Evolutionary conservation across 2,113 vertebrate species (phyloP), one percentile per base, ranked within the genome.

Genomic region (Leuciscus idus): DNA sequence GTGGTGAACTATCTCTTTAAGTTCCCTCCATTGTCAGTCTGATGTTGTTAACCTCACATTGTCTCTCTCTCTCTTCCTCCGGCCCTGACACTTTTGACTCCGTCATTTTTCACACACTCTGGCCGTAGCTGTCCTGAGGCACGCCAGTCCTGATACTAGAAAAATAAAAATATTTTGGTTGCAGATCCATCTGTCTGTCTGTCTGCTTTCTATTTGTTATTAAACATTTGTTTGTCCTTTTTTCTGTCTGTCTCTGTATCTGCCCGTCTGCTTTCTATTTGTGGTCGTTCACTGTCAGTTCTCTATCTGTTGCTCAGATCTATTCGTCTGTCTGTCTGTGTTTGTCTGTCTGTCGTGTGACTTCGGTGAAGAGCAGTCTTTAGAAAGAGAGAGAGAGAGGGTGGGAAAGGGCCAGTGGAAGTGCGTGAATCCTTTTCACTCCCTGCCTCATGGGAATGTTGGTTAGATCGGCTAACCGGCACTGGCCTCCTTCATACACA

Each of bases 401-500:
- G 81, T 75, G 64, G 85, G 52, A 52, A 79, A 19, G 28, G 70
- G 79, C 77, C 77, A 80, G 76, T 62, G 86, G 81, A 79, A 43
- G 73, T 68, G 87, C 21, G 46, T 88, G 81, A 84, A 86, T 70
- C 80, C 33, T 75, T 84, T 84, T 88, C 84, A 86, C 81, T 80
- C 80, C 80, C 12, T n/a, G 33, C 64, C 74, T 86, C 87, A 48
- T 68, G 85, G 66, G 85, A 88, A 33, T 8, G 23, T n/a, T 77
- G 64, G 85, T 81, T 88, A 84, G 57, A 81, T 66, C n/a, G 39
- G 75, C 66, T 72, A 68, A 80, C 72, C 11, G 36, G 62, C 72
- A 50, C 76, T 84, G 85, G 75, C 85, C 73, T 84, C 57, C 57
- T 74, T 52, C 52, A 81, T 80, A 26, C 74, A 55, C 57, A 62